These are phyloP conservation scores for Neosilurus mollespiculum DNA, from an alignment of 2,797 vertebrate genomes.

Conservation along the genomic window DNA sequence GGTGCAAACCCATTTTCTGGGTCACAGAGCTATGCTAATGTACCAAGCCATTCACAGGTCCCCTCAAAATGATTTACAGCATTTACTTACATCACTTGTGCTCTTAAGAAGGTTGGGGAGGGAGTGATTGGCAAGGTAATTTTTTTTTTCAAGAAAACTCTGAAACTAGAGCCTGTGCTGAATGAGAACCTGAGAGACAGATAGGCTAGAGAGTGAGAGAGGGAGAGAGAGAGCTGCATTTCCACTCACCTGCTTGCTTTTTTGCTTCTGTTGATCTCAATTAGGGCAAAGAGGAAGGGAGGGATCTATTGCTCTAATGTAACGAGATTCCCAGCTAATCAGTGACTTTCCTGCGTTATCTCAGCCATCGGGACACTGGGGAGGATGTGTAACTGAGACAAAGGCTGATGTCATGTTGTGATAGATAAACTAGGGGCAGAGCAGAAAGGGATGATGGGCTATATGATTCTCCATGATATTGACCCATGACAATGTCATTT, in stretches of 20 bases:
- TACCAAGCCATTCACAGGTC: slow-evolving; percentile 78
- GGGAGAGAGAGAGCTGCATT: slow-evolving; percentile 26
- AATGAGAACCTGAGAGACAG: slow-evolving; percentile 24
- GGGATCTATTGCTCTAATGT: slow-evolving; percentile 74
- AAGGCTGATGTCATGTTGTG: slow-evolving; percentile 79
- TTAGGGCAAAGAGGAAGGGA: slow-evolving; percentile 61
- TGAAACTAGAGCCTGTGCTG: slow-evolving; percentile 12
- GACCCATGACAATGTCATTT: not conserved
- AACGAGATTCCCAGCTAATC: slow-evolving; percentile 82
- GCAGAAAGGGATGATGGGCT: slow-evolving; percentile 35
- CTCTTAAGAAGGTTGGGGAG: not conserved
- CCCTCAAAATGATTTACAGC: slow-evolving; percentile 55
- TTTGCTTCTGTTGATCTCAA: slow-evolving; percentile 54
- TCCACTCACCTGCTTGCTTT: slow-evolving; percentile 50
- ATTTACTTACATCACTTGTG: not conserved
- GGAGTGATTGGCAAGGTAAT: slow-evolving; percentile 2
- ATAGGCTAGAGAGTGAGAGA: slow-evolving; percentile 12
- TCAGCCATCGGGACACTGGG: slow-evolving; percentile 76
- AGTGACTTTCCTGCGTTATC: slow-evolving; percentile 81
- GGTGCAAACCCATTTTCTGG: slow-evolving; percentile 86
- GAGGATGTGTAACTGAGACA: slow-evolving; percentile 79
- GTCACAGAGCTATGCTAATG: slow-evolving; percentile 84
- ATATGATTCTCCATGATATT: slow-evolving; percentile 18
- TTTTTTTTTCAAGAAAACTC: slow-evolving; percentile 21
- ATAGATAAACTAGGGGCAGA: slow-evolving; percentile 62